These are phyloP conservation scores for Notospermus geniculatus DNA, from an alignment of 1,140 invertebrate genomes.

Conservation along the genomic window DNA sequence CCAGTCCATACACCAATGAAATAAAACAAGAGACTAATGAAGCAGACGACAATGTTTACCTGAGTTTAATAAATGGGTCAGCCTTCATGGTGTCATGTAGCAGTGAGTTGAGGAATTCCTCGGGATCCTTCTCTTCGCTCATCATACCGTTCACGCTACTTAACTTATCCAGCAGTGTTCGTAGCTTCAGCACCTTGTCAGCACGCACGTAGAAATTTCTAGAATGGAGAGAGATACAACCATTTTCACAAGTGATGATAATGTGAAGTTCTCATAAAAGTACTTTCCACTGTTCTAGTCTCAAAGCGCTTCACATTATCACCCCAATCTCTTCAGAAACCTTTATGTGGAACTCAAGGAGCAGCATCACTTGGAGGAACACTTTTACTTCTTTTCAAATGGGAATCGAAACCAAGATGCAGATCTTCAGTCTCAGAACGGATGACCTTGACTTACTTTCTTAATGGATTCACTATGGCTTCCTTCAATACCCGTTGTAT, in stretches of 20 bases:
- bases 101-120: slow-evolving; percentile 92
- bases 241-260: no score
- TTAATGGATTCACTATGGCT: slow-evolving; percentile 92
- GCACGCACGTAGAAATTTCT: slow-evolving; percentile 84
- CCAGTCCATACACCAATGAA: background rate
- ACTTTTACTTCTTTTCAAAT: slow-evolving; percentile 5
- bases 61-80: slow-evolving; percentile 62
- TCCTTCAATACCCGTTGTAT: slow-evolving; percentile 84
- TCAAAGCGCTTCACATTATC: no score
- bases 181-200: slow-evolving; percentile 91
- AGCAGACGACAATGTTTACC: slow-evolving; percentile 27
- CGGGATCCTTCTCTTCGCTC: slow-evolving; percentile 92
- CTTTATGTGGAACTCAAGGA: no score
- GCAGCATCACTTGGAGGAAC: no score
- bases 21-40: no score
- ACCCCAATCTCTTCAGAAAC: no score
- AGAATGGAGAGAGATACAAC: slow-evolving; percentile 18
- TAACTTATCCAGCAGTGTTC: slow-evolving; percentile 80
- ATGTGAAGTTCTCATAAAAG: no score
- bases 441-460: slow-evolving; percentile 61
- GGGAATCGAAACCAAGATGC: no score
- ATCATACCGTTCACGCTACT: slow-evolving; percentile 85
- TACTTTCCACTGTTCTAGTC: no score
- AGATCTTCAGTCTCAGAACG: no score
- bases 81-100: slow-evolving; percentile 82